Conservation (phyloP, 2,113 vertebrate species). For the Corythaeola cristata region DNA sequence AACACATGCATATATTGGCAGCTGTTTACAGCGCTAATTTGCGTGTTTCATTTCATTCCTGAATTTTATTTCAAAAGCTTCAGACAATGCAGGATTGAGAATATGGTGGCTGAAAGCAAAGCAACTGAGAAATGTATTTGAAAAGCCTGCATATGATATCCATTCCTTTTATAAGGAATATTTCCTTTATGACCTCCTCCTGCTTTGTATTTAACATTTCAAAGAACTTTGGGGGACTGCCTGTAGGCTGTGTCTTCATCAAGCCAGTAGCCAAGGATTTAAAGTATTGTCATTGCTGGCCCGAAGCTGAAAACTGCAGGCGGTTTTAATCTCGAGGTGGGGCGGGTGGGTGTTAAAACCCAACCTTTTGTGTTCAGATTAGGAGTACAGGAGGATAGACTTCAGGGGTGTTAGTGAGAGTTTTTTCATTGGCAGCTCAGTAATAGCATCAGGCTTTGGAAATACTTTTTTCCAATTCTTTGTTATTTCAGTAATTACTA, state of each 20-base stretch:
- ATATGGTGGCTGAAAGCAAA: conserved; percentile 40
- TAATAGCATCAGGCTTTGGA: conserved; percentile 48
- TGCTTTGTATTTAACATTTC: conserved; percentile 72
- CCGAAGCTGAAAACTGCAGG: conserved; percentile 59
- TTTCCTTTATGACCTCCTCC: conserved; percentile 55
- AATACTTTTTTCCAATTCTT: conserved; percentile 22
- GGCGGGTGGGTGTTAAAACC: conserved; percentile 26
- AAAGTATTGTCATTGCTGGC: conserved; percentile 63
- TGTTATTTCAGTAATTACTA: conserved; percentile 44
- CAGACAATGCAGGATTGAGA: conserved; percentile 37
- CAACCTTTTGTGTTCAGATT: conserved; percentile 76
- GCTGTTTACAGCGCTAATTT: conserved; percentile 34
- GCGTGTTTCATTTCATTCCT: conserved; percentile 24
- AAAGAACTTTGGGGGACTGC: conserved; percentile 61
- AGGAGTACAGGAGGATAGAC: conserved; percentile 44
- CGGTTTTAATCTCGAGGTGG: conserved; percentile 50
- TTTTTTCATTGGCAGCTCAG: conserved; percentile 40
- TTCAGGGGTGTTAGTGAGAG: conserved; percentile 23
- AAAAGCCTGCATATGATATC: conserved; percentile 36
- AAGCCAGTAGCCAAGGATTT: conserved; percentile 67
- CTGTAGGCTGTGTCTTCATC: conserved; percentile 34
- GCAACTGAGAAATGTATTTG: conserved; percentile 18
- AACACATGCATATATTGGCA: neutral
- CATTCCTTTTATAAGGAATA: conserved; percentile 52
- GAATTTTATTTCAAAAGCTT: conserved; percentile 59